These are phyloP conservation scores for Zoanthus gigantus DNA, from an alignment of 92 coral and sea anemone genomes.

Conservation along the genomic window DNA sequence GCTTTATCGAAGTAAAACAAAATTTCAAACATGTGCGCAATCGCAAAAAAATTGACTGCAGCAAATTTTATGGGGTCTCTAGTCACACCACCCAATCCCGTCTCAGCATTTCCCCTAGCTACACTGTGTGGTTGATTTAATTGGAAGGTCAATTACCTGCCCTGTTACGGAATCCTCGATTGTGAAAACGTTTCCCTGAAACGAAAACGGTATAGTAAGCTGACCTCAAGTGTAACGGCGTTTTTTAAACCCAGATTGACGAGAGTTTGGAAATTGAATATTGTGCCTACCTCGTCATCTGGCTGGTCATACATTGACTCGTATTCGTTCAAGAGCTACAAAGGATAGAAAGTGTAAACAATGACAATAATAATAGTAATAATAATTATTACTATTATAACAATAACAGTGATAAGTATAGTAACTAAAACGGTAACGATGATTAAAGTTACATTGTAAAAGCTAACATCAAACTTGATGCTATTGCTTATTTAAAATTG, in stretches of 20 bases:
- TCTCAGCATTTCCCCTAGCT: no score
- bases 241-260: neutral
- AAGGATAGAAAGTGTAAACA: neutral
- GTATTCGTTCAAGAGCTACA: constrained; percentile 76
- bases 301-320: constrained; percentile 76
- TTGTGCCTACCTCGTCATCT: constrained; percentile 63
- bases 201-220: neutral
- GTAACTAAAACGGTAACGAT: neutral
- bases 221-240: neutral
- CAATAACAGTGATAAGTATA: neutral
- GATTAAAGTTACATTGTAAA: no score
- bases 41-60: no score
- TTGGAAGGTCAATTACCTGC: constrained; percentile 11
- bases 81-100: no score
- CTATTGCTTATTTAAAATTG: neutral
- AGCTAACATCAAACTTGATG: no score
- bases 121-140: no score
- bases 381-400: neutral
- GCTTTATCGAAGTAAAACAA: no score
- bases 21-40: no score
- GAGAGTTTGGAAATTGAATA: neutral
- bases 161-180: constrained; percentile 45
- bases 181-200: constrained; percentile 34
- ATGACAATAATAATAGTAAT: neutral
- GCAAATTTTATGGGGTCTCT: no score